Evolutionary conservation across 2,113 vertebrate genomes (phyloP).

Genomic region (Spheniscus mendiculus): DNA sequence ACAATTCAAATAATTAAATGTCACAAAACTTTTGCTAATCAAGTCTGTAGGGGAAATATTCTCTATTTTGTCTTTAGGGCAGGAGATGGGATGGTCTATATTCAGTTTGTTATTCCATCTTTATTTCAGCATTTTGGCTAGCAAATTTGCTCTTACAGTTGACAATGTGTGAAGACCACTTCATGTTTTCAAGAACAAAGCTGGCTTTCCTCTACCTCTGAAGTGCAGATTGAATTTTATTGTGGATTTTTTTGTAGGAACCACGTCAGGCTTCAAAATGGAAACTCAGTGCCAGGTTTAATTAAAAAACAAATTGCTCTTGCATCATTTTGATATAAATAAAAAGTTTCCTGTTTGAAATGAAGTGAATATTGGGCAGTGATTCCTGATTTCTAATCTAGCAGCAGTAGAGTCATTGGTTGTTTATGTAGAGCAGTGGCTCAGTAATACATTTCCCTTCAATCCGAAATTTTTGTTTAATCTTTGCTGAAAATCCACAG

Average conservation of each 20-base stretch:
- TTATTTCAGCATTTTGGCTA: neutral
- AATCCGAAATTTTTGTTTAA: neutral
- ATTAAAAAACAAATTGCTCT: neutral
- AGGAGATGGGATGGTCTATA: neutral
- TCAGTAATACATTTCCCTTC: neutral
- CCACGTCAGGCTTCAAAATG: neutral
- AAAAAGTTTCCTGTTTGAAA: neutral
- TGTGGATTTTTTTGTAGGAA: neutral
- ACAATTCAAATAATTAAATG: neutral
- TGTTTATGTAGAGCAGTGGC: neutral
- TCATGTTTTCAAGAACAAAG: neutral
- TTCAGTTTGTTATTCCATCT: neutral
- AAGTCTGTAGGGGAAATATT: neutral
- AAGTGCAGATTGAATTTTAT: neutral
- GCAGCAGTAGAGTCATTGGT: neutral
- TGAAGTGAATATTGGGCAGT: neutral
- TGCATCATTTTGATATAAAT: neutral
- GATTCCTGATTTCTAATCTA: neutral
- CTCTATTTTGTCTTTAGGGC: neutral
- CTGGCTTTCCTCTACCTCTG: neutral
- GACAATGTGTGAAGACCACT: neutral
- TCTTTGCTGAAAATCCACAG: neutral
- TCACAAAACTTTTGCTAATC: neutral
- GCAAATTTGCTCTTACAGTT: neutral
- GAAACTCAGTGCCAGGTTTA: neutral